phyloP scores from a whole-genome alignment of 2,888 invertebrate genomes.

The Aleiodes leptofemur region DNA sequence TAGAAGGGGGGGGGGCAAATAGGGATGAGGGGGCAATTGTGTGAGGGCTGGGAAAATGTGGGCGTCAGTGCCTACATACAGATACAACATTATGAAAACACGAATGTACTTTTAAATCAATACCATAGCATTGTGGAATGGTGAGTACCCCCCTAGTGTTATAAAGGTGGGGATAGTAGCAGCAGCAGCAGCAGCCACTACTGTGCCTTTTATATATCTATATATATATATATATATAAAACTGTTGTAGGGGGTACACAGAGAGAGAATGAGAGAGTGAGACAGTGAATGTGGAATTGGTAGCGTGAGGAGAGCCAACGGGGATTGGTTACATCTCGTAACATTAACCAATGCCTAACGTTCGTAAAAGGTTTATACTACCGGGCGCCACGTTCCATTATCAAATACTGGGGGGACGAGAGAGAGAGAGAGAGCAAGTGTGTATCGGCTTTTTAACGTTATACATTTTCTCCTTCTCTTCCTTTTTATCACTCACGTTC shows the following conservation, averaged over 20 bases:
- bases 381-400: slow-evolving; percentile 56
- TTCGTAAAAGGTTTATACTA: slow-evolving; percentile 64
- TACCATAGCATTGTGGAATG: slow-evolving; percentile 76
- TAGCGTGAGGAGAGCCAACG: slow-evolving; percentile 58
- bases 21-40: slow-evolving; percentile 51
- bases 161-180: slow-evolving; percentile 33
- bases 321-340: slow-evolving; percentile 67
- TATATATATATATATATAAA: slow-evolving; percentile 26
- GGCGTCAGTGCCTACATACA: slow-evolving; percentile 72
- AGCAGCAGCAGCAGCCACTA: slow-evolving; percentile 43
- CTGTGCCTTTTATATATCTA: slow-evolving; percentile 46
- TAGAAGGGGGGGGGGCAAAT: slow-evolving; percentile 39
- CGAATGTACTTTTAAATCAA: slow-evolving; percentile 76
- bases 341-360: slow-evolving; percentile 68
- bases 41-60: slow-evolving; percentile 62
- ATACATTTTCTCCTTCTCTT: slow-evolving; percentile 5
- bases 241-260: slow-evolving; percentile 44
- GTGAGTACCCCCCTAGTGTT: slow-evolving; percentile 51
- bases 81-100: slow-evolving; percentile 76
- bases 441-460: slow-evolving; percentile 55
- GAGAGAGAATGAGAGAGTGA: slow-evolving; percentile 57
- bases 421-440: background rate
- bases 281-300: slow-evolving; percentile 51
- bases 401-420: slow-evolving; percentile 56
- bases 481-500: background rate